A percentile compares a stretch with the other conserved stretches of the same genome.
Conservation (phyloP, 1,140 invertebrate genomes). For the Lysiphlebus fabarum region DNA sequence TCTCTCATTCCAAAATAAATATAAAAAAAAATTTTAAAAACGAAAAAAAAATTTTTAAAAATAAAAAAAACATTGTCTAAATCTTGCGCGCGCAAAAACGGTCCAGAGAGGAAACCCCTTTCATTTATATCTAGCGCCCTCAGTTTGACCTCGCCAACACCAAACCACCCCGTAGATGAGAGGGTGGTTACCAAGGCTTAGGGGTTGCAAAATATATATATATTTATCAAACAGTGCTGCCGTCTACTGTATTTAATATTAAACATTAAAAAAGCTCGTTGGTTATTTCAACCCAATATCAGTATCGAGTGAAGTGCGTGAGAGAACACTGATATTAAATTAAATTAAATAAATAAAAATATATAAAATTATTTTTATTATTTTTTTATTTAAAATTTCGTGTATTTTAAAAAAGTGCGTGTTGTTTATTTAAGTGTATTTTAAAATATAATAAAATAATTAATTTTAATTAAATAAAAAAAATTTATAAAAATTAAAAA, state of each 20-base stretch:
- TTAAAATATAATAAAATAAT: constrained; percentile 1
- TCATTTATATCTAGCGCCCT: constrained; percentile 16
- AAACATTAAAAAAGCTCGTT: constrained; percentile 4
- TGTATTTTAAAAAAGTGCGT: constrained; percentile 38
- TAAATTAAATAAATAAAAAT: constrained; percentile 25
- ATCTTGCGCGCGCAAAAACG: constrained; percentile 31
- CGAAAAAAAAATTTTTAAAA: neutral
- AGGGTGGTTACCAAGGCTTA: neutral
- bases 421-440: constrained; percentile 40
- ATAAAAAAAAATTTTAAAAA: constrained; percentile 4
- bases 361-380: too few relatives aligned
- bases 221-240: constrained; percentile 37
- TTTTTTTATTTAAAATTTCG: constrained; percentile 36
- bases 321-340: constrained; percentile 45
- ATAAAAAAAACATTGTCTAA: too few relatives aligned
- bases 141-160: constrained; percentile 4
- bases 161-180: constrained; percentile 10
- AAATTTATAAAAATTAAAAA: neutral
- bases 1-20: too few relatives aligned
- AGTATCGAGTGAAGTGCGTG: constrained; percentile 55
- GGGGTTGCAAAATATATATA: neutral
- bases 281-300: constrained; percentile 28
- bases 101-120: constrained; percentile 29
- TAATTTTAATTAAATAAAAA: neutral
- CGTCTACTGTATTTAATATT: constrained; percentile 25